Conservation (phyloP, 2,888 invertebrate genomes). For the Smittia sp. region DNA sequence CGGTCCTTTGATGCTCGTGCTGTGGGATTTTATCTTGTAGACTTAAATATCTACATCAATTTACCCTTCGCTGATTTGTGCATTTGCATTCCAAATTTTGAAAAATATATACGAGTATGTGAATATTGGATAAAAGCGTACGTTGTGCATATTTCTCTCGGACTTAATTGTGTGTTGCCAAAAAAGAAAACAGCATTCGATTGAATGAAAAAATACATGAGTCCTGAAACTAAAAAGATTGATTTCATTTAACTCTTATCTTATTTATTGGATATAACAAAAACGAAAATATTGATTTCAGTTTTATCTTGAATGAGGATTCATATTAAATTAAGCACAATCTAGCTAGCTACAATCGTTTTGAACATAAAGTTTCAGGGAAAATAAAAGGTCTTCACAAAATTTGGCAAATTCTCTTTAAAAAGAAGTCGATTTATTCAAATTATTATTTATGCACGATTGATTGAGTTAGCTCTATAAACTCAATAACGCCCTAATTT, state of each 20-base stretch:
- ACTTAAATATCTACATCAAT: not conserved
- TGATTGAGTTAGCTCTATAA: no score
- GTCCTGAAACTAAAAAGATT: not conserved
- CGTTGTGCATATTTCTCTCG: no score
- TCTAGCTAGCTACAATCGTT: not conserved
- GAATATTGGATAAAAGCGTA: no score
- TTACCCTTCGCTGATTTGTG: not conserved
- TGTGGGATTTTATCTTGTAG: no score
- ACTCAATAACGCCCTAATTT: no score
- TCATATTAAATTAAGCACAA: not conserved
- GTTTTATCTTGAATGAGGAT: not conserved
- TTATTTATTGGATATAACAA: conserved; percentile 19
- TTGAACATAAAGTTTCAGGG: no score
- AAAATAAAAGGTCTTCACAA: no score
- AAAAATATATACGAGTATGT: no score
- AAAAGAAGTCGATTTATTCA: no score
- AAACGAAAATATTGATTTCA: conserved; percentile 7
- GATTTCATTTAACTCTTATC: not conserved
- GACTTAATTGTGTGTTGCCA: not conserved
- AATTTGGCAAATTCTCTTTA: conserved; percentile 18
- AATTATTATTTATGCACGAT: no score
- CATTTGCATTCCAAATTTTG: not conserved
- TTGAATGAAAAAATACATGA: not conserved
- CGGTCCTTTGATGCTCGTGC: no score
- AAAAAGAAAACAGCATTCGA: not conserved